These are phyloP conservation scores for Agapostemon virescens DNA, from an alignment of 2,888 invertebrate species.

Conservation along the genomic window DNA sequence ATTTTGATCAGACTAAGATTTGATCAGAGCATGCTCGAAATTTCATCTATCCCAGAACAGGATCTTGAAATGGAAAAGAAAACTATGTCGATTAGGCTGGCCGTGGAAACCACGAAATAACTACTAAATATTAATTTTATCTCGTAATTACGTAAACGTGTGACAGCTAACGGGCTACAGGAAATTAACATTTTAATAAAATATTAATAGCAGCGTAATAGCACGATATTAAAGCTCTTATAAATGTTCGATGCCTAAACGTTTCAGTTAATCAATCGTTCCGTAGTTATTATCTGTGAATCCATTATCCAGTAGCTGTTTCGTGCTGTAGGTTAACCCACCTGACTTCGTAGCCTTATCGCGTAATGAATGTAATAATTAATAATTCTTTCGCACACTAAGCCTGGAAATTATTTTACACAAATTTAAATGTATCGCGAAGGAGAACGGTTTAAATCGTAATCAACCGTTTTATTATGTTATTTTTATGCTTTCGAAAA, in stretches of 20 bases:
- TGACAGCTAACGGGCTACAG: not conserved
- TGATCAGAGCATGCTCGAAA: not conserved
- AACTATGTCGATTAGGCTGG: not conserved
- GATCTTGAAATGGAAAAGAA: not conserved
- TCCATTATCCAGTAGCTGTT: slow-evolving; percentile 4
- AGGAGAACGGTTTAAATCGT: not conserved
- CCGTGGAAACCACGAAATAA: slow-evolving; percentile 6
- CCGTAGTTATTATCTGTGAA: not conserved
- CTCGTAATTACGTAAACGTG: not conserved
- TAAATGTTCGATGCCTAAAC: slow-evolving; percentile 5
- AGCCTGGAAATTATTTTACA: not conserved
- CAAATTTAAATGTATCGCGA: not conserved
- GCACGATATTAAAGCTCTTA: not conserved
- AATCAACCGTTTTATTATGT: not conserved
- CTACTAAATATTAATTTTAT: slow-evolving; percentile 20
- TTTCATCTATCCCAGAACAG: not conserved
- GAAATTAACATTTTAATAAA: slow-evolving; percentile 16
- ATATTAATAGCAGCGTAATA: not conserved
- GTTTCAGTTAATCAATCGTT: slow-evolving; percentile 4
- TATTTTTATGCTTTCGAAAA: not conserved
- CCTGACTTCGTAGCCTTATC: not conserved
- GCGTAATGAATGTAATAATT: slow-evolving; percentile 26
- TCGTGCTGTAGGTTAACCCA: not conserved
- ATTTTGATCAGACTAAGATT: not conserved
- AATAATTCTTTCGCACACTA: not conserved